Conservation (phyloP, 2,888 invertebrate genomes). For the Caenorhabditis sinica region DNA sequence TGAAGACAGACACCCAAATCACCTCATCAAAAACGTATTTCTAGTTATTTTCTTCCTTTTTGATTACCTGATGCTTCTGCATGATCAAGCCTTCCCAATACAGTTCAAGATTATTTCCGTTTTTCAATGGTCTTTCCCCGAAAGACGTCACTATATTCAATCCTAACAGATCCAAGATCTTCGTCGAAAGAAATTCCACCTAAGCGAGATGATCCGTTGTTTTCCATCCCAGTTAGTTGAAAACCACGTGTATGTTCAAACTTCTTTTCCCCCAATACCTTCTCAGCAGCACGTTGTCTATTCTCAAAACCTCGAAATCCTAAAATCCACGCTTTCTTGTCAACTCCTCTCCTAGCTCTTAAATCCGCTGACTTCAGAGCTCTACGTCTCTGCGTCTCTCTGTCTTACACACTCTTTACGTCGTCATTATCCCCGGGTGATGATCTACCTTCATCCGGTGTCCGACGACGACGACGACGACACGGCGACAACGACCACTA, state of each 20-base stretch:
- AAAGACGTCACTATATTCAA: no score
- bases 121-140: no score
- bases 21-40: no score
- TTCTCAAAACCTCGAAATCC: slow-evolving; percentile 17
- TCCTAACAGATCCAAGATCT: not conserved
- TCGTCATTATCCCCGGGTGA: slow-evolving; percentile 48
- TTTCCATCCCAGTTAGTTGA: not conserved
- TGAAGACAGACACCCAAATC: no score
- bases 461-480: slow-evolving; percentile 40
- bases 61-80: no score
- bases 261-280: not conserved
- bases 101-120: no score
- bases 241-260: slow-evolving; percentile 1
- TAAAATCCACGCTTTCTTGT: slow-evolving; percentile 5
- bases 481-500: slow-evolving; percentile 18
- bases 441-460: slow-evolving; percentile 55
- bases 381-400: slow-evolving; percentile 24
- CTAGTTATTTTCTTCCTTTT: no score
- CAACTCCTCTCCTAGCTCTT: not conserved
- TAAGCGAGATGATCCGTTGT: not conserved
- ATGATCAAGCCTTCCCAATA: no score
- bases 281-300: slow-evolving; percentile 7
- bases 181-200: not conserved
- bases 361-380: slow-evolving; percentile 51
- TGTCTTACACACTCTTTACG: slow-evolving; percentile 22